Conservation (phyloP, 2,888 invertebrate species). For the Cephonodes hylas region DNA sequence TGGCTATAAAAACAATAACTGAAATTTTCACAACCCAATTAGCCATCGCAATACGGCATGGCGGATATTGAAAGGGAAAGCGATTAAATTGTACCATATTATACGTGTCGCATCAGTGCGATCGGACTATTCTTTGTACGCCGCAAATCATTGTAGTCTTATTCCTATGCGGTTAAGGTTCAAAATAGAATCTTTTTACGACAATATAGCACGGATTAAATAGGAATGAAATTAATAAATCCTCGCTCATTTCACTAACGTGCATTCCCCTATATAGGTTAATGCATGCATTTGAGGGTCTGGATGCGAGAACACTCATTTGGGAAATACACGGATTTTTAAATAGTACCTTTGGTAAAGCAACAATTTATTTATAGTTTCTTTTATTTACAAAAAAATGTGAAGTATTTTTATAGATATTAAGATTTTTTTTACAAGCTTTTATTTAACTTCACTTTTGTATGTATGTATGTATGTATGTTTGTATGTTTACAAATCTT, state of each 20-base stretch:
- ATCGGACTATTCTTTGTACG: not conserved
- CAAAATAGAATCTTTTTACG: not conserved
- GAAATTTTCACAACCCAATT: not conserved
- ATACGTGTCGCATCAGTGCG: not conserved
- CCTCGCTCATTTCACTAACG: not conserved
- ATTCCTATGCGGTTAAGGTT: not conserved
- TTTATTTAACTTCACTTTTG: not conserved
- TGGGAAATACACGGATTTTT: not conserved
- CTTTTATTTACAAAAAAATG: not conserved
- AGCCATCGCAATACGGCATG: not conserved
- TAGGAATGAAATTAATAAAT: not conserved
- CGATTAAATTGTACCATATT: not conserved
- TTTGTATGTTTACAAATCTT: too few relatives aligned
- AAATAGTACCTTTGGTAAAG: not conserved
- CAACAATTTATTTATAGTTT: not conserved
- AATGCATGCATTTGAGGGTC: not conserved
- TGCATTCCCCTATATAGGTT: not conserved
- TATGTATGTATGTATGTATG: too few relatives aligned
- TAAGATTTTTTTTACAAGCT: too few relatives aligned
- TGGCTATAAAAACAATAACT: not conserved
- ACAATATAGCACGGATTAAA: not conserved
- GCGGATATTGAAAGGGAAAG: not conserved
- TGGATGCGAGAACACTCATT: not conserved
- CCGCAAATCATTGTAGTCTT: not conserved
- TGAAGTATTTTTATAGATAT: too few relatives aligned